phyloP scores from a whole-genome alignment of 1,140 invertebrate species.

The Helicoverpa zea region DNA sequence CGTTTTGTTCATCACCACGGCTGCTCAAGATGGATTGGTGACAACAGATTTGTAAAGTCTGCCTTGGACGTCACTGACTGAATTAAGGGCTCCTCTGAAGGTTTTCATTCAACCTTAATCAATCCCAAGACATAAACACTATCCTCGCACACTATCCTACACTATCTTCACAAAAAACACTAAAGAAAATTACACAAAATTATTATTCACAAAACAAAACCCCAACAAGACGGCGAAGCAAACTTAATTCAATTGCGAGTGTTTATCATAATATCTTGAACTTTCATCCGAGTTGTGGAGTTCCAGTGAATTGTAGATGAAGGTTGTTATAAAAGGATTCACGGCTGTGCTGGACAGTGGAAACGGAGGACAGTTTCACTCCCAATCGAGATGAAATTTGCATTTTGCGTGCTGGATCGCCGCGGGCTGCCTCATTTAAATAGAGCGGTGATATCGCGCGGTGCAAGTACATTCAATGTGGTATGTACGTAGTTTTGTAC shows the following conservation, averaged over 20 bases:
- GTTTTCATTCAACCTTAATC: too few relatives aligned
- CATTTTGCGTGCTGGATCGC: slow-evolving; percentile 66
- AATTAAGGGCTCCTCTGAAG: too few relatives aligned
- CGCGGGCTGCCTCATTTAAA: slow-evolving; percentile 63
- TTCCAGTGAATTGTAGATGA: slow-evolving; percentile 27
- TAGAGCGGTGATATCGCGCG: slow-evolving; percentile 55
- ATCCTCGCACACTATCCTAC: too few relatives aligned
- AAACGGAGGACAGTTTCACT: slow-evolving; percentile 63
- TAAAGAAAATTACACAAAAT: neutral
- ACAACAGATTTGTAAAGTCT: too few relatives aligned
- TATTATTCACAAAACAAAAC: neutral
- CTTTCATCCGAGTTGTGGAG: slow-evolving; percentile 11
- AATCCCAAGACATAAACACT: too few relatives aligned
- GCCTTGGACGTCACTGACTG: too few relatives aligned
- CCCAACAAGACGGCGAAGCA: neutral
- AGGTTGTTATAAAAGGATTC: slow-evolving; percentile 43
- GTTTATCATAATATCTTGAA: slow-evolving; percentile 30
- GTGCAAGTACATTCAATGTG: slow-evolving; percentile 19
- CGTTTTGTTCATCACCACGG: neutral
- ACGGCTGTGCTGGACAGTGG: slow-evolving; percentile 23
- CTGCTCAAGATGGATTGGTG: too few relatives aligned
- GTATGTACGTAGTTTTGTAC: neutral
- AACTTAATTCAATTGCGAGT: slow-evolving; percentile 32
- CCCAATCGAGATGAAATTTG: slow-evolving; percentile 74
- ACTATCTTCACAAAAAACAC: too few relatives aligned